Percentiles rank a stretch among this genome's conserved stretches.
phyloP scores from a whole-genome alignment of 2,113 vertebrate genomes.

The Lepidothrix coronata region DNA sequence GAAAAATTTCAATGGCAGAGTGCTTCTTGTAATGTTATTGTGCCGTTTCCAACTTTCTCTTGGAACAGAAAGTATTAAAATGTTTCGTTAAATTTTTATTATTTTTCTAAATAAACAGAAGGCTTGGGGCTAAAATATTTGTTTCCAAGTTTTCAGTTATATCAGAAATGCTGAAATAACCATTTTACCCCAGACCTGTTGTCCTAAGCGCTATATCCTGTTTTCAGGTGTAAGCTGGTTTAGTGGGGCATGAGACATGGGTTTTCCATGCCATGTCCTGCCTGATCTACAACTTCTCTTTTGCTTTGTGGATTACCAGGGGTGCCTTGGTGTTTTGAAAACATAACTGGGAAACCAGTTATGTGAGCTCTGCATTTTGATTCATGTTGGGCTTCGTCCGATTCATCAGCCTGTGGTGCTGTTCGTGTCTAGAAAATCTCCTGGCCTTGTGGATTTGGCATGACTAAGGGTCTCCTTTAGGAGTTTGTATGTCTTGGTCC shows the following conservation, averaged over 20 bases:
- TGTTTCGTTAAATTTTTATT: neutral
- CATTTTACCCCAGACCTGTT: neutral
- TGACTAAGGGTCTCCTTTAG: neutral
- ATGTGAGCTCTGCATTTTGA: neutral
- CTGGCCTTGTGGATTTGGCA: neutral
- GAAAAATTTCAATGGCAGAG: neutral
- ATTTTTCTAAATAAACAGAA: neutral
- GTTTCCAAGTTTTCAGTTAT: neutral
- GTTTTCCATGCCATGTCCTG: neutral
- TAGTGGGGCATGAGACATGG: neutral
- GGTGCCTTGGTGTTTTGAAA: neutral
- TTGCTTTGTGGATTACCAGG: neutral
- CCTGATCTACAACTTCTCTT: neutral
- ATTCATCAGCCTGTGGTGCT: neutral
- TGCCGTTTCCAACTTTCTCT: neutral
- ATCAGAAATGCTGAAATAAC: neutral
- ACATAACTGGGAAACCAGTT: neutral
- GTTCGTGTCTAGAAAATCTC: neutral
- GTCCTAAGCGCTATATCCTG: neutral
- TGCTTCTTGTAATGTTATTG: neutral
- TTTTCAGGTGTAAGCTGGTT: neutral
- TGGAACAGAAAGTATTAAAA: neutral
- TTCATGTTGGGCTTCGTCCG: neutral
- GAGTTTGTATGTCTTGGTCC: neutral
- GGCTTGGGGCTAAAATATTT: neutral